These are phyloP conservation scores for Aphodius sticticus DNA, from an alignment of 2,888 invertebrate species.

Conservation along the genomic window DNA sequence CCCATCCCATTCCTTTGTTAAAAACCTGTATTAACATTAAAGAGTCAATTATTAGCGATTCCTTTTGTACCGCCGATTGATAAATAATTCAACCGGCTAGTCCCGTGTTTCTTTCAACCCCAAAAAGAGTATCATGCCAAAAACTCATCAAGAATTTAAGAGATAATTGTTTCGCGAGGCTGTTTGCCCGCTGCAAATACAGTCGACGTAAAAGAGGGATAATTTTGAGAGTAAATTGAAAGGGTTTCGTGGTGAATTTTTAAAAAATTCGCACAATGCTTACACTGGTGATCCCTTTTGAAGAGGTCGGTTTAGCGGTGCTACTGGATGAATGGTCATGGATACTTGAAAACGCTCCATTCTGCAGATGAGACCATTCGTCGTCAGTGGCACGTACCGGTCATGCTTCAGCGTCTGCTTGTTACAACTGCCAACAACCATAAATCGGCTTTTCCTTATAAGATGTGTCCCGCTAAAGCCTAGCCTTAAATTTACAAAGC, in stretches of 20 bases:
- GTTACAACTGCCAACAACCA: neutral
- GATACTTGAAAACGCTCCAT: neutral
- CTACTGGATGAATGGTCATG: neutral
- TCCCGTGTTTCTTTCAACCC: neutral
- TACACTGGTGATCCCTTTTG: neutral
- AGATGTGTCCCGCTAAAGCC: neutral
- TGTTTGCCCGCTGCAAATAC: neutral
- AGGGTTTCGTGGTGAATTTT: neutral
- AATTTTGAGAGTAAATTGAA: neutral
- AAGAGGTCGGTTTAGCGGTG: neutral
- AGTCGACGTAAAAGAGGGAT: neutral
- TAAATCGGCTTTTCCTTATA: neutral
- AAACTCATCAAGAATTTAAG: constrained; percentile 4
- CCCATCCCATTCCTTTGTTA: neutral
- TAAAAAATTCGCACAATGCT: neutral
- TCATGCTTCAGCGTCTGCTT: neutral
- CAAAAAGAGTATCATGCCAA: neutral
- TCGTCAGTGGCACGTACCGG: neutral
- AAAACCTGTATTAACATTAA: neutral
- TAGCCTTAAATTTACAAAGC: neutral
- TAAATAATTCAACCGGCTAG: neutral
- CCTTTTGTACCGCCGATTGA: neutral
- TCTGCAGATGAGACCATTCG: neutral
- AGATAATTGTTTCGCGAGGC: neutral
- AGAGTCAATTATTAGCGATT: neutral